Evolutionary conservation across 2,888 invertebrate genomes (phyloP).

Genomic region (Drosophila parthenogenetica): DNA sequence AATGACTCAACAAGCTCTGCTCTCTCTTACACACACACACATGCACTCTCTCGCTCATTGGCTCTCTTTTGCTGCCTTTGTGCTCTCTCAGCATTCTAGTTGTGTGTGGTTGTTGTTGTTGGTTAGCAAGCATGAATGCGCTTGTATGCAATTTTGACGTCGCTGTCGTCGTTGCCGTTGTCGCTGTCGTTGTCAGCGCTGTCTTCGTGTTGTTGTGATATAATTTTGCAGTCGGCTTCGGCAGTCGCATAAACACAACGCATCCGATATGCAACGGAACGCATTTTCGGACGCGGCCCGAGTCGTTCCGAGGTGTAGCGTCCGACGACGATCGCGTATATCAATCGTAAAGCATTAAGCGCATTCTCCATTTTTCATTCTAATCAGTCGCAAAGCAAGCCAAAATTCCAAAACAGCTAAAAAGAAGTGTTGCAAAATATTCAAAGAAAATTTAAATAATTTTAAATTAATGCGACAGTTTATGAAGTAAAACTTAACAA

Average conservation of each 20-base stretch:
- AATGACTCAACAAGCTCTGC: conserved; percentile 64
- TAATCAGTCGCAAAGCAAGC: conserved; percentile 46
- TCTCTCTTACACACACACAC: conserved; percentile 28
- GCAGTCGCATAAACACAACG: conserved; percentile 85
- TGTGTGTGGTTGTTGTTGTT: conserved; percentile 30
- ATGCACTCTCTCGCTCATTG: conserved; percentile 27
- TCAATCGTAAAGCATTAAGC: conserved; percentile 83
- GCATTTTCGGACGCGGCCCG: conserved; percentile 86
- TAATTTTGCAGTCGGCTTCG: conserved; percentile 84
- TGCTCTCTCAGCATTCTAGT: conserved; percentile 66
- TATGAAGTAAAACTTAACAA: not conserved
- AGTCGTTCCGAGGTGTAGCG: conserved; percentile 86
- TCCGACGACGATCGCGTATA: conserved; percentile 86
- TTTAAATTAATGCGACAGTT: not conserved
- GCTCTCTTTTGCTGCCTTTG: conserved; percentile 24
- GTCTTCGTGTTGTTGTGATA: conserved; percentile 84
- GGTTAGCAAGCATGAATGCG: conserved; percentile 69
- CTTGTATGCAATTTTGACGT: conserved; percentile 71
- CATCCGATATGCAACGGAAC: conserved; percentile 86
- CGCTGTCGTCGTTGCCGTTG: conserved; percentile 17
- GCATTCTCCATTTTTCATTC: conserved; percentile 76
- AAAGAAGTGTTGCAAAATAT: conserved; percentile 27
- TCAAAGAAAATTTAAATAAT: conserved; percentile 10
- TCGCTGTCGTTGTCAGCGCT: conserved; percentile 60
- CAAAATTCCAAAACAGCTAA: conserved; percentile 28